Percentiles rank a stretch among this genome's conserved stretches.
Evolutionary conservation across 2,888 invertebrate species (phyloP).

Genomic region (Drosophila cognata): DNA sequence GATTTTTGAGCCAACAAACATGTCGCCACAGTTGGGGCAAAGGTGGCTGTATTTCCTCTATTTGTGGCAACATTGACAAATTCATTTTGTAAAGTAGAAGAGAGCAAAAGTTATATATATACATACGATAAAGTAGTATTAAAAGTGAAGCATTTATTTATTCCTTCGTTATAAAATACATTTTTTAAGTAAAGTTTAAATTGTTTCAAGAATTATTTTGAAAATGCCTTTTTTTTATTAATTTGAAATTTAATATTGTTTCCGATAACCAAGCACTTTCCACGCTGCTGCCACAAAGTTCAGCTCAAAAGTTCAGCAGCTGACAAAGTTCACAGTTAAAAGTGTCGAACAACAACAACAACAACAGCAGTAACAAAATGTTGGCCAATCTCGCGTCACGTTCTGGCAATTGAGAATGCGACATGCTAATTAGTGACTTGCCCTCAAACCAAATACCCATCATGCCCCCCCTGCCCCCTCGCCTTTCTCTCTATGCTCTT

Average conservation of each 20-base stretch:
- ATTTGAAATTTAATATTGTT: background rate
- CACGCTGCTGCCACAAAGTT: slow-evolving; percentile 18
- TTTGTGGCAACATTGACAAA: slow-evolving; percentile 2
- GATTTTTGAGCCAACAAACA: slow-evolving; percentile 44
- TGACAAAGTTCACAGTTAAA: slow-evolving; percentile 42
- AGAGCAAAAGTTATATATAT: background rate
- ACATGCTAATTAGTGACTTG: slow-evolving; percentile 71
- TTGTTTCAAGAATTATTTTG: background rate
- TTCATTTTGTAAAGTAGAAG: background rate
- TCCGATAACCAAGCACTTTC: background rate
- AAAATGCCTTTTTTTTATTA: background rate
- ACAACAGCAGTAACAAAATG: background rate
- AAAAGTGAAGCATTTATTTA: background rate
- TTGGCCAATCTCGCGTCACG: slow-evolving; percentile 67
- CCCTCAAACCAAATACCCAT: slow-evolving; percentile 25
- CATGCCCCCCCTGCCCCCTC: background rate
- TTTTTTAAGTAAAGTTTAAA: background rate
- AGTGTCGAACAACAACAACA: slow-evolving; percentile 1
- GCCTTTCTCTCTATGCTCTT: background rate
- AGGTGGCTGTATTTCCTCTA: background rate
- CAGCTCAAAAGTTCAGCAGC: slow-evolving; percentile 39
- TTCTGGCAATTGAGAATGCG: slow-evolving; percentile 75
- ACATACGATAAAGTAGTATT: background rate
- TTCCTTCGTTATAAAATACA: no score
- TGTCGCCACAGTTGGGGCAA: slow-evolving; percentile 13